phyloP scores from a whole-genome alignment of 2,797 vertebrate species.

The Mormyrops attenuatus region DNA sequence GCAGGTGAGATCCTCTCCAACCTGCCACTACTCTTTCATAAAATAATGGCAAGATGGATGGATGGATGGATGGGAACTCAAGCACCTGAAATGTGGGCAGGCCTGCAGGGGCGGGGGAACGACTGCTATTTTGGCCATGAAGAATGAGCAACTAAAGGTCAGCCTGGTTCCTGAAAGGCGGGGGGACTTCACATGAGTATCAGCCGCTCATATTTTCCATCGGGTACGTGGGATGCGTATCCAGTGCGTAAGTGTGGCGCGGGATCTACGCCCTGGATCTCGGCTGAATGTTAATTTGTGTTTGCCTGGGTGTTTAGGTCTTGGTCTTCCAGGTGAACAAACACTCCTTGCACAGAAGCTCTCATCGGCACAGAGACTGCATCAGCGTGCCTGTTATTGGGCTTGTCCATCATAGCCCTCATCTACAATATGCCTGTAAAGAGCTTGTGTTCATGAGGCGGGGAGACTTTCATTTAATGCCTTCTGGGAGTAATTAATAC shows the following conservation, averaged over 20 bases:
- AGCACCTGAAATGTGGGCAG: background rate
- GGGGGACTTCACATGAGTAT: background rate
- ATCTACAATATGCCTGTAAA: background rate
- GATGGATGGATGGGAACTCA: background rate
- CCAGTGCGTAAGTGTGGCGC: background rate
- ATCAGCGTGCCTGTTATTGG: background rate
- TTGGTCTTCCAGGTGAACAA: slow-evolving; percentile 37
- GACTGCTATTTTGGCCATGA: background rate
- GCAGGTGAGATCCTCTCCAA: background rate
- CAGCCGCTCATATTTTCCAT: background rate
- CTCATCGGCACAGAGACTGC: background rate
- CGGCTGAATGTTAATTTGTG: background rate
- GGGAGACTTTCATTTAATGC: background rate
- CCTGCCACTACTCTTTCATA: background rate
- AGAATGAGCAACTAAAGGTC: background rate
- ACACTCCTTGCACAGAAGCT: slow-evolving; percentile 12
- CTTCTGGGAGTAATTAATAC: background rate
- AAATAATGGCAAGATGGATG: background rate
- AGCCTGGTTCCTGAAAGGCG: background rate
- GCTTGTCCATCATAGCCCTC: slow-evolving; percentile 17
- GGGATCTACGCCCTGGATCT: background rate
- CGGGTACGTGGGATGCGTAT: background rate
- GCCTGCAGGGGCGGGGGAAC: background rate
- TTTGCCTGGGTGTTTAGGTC: background rate
- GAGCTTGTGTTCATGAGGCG: background rate